Evolutionary conservation across 2,113 vertebrate genomes (phyloP).

Genomic region (Illadopsis cleaveri): DNA sequence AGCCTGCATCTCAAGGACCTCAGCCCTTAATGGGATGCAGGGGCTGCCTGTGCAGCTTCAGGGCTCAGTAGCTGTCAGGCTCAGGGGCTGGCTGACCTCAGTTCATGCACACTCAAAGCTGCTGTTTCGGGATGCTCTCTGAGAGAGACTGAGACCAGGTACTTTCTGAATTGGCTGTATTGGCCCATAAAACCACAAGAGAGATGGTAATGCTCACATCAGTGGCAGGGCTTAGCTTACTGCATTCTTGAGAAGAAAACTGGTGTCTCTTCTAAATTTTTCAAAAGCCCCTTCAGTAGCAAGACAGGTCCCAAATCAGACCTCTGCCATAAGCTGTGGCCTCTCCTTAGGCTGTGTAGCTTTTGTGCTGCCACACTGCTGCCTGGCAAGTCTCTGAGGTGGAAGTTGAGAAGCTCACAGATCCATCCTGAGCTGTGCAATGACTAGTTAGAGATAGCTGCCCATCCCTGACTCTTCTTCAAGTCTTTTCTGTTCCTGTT

Average conservation of each 20-base stretch:
- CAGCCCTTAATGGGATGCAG: not conserved
- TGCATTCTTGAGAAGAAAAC: not conserved
- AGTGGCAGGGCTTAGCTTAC: not conserved
- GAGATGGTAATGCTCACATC: not conserved
- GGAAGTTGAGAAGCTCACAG: not conserved
- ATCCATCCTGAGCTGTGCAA: not conserved
- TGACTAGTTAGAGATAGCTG: not conserved
- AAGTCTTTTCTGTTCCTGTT: not conserved
- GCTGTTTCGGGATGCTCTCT: not conserved
- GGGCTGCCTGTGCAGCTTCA: not conserved
- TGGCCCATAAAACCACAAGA: constrained; percentile 27
- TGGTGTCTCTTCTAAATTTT: not conserved
- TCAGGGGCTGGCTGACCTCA: not conserved
- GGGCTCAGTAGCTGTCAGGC: not conserved
- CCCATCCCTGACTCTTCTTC: not conserved
- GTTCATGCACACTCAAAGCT: constrained; percentile 25
- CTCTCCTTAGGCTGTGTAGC: not conserved
- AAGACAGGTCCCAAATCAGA: not conserved
- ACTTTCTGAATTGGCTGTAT: constrained; percentile 47
- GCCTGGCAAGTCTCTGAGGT: not conserved
- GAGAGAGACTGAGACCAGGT: constrained; percentile 38
- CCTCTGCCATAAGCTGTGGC: not conserved
- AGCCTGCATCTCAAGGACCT: not conserved
- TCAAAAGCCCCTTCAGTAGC: not conserved
- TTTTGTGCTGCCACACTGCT: not conserved